phyloP scores from a whole-genome alignment of 2,113 vertebrate species.

The Helogale parvula region DNA sequence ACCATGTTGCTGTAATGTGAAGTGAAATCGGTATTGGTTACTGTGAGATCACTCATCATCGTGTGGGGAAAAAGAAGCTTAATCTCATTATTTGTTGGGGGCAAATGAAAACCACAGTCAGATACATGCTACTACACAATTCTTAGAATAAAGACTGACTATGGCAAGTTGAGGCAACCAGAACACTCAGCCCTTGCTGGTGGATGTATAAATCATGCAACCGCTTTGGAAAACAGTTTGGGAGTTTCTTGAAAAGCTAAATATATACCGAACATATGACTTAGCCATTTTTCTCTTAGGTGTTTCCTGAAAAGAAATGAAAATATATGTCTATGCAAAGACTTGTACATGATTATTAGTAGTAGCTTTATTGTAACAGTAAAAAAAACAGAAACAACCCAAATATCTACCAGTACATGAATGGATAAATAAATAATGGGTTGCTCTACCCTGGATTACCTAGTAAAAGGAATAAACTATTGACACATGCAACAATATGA shows the following conservation, averaged over 20 bases:
- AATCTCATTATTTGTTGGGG: not conserved
- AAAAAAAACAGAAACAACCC: not conserved
- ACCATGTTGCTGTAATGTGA: slow-evolving; percentile 20
- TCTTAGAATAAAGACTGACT: not conserved
- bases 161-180: not conserved
- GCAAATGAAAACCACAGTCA: not conserved
- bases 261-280: not conserved
- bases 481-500: not conserved
- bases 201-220: not conserved
- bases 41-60: not conserved
- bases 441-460: not conserved
- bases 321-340: not conserved
- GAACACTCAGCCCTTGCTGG: not conserved
- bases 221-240: not conserved
- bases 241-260: not conserved
- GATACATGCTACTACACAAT: not conserved
- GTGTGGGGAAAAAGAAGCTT: not conserved
- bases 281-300: not conserved
- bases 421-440: not conserved
- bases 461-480: not conserved
- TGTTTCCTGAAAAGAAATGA: not conserved
- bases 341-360: not conserved
- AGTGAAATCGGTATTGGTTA: not conserved
- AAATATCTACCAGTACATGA: not conserved
- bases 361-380: not conserved